Evolutionary conservation across 2,113 vertebrate genomes (phyloP), one percentile per base, ranked within the genome.

Genomic region (Pungitius pungitius): DNA sequence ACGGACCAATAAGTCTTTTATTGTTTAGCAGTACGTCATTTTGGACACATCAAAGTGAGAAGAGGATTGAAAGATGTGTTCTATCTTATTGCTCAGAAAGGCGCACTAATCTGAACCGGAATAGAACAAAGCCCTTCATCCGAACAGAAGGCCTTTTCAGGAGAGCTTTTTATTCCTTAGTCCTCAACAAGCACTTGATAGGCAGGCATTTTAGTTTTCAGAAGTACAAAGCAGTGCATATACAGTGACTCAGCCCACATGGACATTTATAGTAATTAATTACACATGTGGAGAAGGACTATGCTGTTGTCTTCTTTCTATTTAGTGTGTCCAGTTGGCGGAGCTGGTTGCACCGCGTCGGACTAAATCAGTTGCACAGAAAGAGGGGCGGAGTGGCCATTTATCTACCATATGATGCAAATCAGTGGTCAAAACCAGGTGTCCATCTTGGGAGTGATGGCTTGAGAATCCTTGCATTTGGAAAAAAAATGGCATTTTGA

Each of bases 231-330:
- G 39, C 39, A 40, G 39, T 40, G 39, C 39, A 40, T 39, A 12
- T 45, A 66, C 13, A 20, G 24, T 17, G 18, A 57, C 47, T 66
- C 72, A 72, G 62, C 56, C 69, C 57, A 66, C 26, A 51, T 51
- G 20, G 65, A 26, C 47, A 30, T 64, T 61, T 47, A 52, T 35
- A 43, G 69, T 58, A 85, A 85, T 42, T 43, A 70, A 73, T 56
- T 68, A 57, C 68, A 81, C 67, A 78, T 87, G 83, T 73, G 67
- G 39, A 67, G 66, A 64, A 24, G 77, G 22, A 61, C 60, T 65
- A 49, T 42, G 24, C 37, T 27, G 54, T 81, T 73, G 33, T 80
- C 18, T 68, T 39, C 73, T 30, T 63, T 47, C 11, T 22, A 13
- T 68, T 71, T 75, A 71, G 66, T 72, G 51, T 74, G 73, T 75